phyloP scores from a whole-genome alignment of 2,113 vertebrate genomes.

The Eublepharis macularius region DNA sequence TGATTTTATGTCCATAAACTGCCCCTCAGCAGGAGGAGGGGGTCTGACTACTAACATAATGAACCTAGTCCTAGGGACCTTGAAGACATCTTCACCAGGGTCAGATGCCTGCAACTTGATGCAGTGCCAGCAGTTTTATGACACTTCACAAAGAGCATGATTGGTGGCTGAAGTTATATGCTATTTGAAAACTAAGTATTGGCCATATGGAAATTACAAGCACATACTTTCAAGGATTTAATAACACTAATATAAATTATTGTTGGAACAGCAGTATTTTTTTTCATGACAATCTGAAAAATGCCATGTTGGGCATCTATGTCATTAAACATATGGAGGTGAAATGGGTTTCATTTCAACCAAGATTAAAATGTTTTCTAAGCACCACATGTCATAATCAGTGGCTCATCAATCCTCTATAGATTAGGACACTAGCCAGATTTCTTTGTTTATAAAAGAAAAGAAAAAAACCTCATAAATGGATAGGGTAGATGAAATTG shows the following conservation, averaged over 20 bases:
- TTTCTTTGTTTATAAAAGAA: background rate
- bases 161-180: slow-evolving; percentile 22
- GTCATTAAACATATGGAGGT: background rate
- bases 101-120: slow-evolving; percentile 3
- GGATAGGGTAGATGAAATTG: background rate
- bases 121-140: background rate
- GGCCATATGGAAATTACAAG: slow-evolving; percentile 21
- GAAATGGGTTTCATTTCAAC: background rate
- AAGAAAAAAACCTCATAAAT: background rate
- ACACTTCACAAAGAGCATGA: background rate
- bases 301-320: background rate
- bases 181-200: background rate
- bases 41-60: no score
- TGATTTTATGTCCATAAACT: no score
- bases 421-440: background rate
- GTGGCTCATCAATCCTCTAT: background rate
- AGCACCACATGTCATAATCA: background rate
- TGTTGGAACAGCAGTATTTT: background rate
- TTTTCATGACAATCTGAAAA: background rate
- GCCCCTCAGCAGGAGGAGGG: no score
- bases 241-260: slow-evolving; percentile 19
- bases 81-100: slow-evolving; percentile 5
- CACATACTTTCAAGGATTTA: slow-evolving; percentile 22
- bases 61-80: background rate
- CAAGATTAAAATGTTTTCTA: background rate